Evolutionary conservation across 2,113 vertebrate species (phyloP).

Genomic region (Micromys minutus): DNA sequence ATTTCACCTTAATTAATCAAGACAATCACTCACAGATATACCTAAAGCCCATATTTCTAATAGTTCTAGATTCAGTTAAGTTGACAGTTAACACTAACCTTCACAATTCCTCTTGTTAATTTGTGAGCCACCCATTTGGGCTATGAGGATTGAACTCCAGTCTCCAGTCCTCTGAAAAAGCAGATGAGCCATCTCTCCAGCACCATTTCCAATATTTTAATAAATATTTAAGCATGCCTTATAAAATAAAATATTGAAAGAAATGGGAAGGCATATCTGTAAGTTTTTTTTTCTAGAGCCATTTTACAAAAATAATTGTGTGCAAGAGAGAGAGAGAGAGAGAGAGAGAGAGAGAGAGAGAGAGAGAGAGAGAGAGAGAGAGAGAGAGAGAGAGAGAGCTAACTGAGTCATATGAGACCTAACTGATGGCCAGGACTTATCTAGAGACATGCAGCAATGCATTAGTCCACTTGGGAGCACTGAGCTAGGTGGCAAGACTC

Average conservation of each 20-base stretch:
- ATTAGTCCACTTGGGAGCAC: conserved; percentile 32
- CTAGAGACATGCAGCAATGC: neutral
- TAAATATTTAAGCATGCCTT: conserved; percentile 9
- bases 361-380: neutral
- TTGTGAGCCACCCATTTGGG: neutral
- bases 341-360: neutral
- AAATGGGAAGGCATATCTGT: neutral
- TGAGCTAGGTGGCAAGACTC: neutral
- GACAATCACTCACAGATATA: neutral
- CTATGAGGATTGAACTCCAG: neutral
- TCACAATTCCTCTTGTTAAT: neutral
- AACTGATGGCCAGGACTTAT: conserved; percentile 8
- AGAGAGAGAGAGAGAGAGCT: neutral
- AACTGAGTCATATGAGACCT: conserved; percentile 20
- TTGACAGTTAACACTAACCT: neutral
- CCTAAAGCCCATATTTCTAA: neutral
- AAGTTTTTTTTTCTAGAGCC: conserved; percentile 38
- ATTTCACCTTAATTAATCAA: neutral
- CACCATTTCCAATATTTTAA: conserved; percentile 1
- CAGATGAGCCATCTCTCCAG: neutral
- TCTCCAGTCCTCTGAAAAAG: neutral
- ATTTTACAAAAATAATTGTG: conserved; percentile 26
- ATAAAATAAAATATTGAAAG: conserved; percentile 19
- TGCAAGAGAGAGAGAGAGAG: neutral
- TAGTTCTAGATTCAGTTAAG: neutral